Evolutionary conservation across 2,888 invertebrate species (phyloP), one percentile per base, ranked within the genome.

Genomic region (Trissolcus brochymenae): DNA sequence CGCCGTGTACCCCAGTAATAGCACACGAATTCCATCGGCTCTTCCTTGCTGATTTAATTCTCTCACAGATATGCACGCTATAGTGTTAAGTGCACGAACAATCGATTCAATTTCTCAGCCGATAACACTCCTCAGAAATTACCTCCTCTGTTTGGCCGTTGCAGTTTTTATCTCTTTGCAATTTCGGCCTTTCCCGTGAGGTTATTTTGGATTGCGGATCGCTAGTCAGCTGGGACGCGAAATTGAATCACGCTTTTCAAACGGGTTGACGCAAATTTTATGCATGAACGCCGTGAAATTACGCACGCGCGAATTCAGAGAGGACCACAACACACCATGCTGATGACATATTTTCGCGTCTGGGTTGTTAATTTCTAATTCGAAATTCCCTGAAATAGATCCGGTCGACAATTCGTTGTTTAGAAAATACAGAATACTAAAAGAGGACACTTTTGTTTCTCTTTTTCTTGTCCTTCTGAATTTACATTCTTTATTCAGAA

Each of bases 1-100:
- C 80, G 81, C 60, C 57, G 71, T 59, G 66, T 61, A 53, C 64
- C 16, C 80, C 78, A 81, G 80, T 83, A 83, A 85, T 84, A 80
- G 80, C 81, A 76, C 71, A 53, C 61, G 79, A 81, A 84, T 84
- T 83, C 74, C 71, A 61, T 66, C 79, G 80, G 80, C 79, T 35
- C 35, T 80, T 65, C 81, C 76, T 79, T 60, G 59, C 71, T 65
- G 64, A 73, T 68, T 70, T 71, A 60, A 57, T 40, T 54, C 57
- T 59, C 56, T 62, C 67, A 11, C 55, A 61, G 57, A 74, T 71
- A 74, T 60, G 53, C 70, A 56, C 46, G 59, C 49, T 56, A n/a
- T 13, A 40, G 57, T 51, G 75, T 60, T 68, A 73, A 73, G 73
- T 73, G 66, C 41, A 57, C 66, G 74, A 53, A 68, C 61, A 71